Base-by-base conservation (phyloP, 2,888 invertebrate species). In the Nomada flava region DNA sequence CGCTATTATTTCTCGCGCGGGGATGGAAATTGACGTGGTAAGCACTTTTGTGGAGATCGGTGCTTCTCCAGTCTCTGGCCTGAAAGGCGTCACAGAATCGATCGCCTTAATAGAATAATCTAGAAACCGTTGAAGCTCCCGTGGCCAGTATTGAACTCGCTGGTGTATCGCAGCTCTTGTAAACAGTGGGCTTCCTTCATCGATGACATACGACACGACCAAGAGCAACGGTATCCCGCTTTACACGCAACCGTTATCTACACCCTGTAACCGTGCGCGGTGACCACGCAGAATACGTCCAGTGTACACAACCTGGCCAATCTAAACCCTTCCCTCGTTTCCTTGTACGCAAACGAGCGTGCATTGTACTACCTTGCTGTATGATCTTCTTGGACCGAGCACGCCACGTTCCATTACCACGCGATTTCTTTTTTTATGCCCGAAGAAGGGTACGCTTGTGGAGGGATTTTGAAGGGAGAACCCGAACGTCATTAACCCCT, bases 51-150 rank as follows among this genome's bases (percentile, higher is more conserved):
- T 71, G 47, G 13, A 36, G 55, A 59, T 60, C 11, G 50, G 11
- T 29, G n/a, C 42, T 59, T 11, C 23, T 20, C 23, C 36, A 18
- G 29, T 29, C 18, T 10, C 5, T 44, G 47, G 20, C 50, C 26
- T 20, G 44, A 26, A 26, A n/a, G 59, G 79, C 77, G 73, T 80
- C 59, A 70, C 81, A 85, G 83, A 88, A 73, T 92, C 91, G 90
- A 92, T 92, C 84, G 76, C 81, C 60, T 88, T 91, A 91, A 91
- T 90, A 83, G 89, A 92, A 92, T 92, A 91, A 92, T 91, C 90
- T 86, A 78, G 92, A 92, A 92, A 91, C 91, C 92, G 88, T 91
- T 89, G 87, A 89, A 90, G 89, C 88, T 82, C 82, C 82, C 79
- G 78, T 82, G 77, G 60, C 85, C 83, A 76, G 84, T 86, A 85